Evolutionary conservation across 2,888 invertebrate species (phyloP), one percentile per base, ranked within the genome.

Genomic region (Xylota sylvarum): DNA sequence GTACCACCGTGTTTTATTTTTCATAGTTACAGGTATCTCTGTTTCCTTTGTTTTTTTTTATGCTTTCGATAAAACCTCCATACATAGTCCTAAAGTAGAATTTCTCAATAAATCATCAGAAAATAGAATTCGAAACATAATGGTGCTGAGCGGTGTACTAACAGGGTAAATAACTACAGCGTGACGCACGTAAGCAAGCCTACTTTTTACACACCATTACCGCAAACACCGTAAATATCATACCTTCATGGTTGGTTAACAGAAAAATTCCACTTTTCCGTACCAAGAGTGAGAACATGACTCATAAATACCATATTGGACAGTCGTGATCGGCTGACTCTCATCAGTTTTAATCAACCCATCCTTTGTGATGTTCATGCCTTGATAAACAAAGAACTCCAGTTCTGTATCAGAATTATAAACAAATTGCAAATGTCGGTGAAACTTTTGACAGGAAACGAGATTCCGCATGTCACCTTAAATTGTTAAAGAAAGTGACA

Each of bases 181-280:
- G 19, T 48, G 43, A 43, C 14, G 43, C 43, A 43, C n/a, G 14
- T 5, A 14, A 4, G 14, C 14, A 14, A 14, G 43, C 14, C 14
- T 43, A 6, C 14, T 55, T 55, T 56, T 56, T 56, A 50, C 50
- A 50, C 10, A 17, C 10, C 58, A 37, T 37, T 35, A 35, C 56
- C 58, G 19, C 5, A 58, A 58, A 58, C 10, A 37, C 17, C 12
- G 35, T 58, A 56, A 56, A 56, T 56, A 32, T 7, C 14, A 56
- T 56, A 32, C 14, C 14, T 58, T 37, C 19, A 58, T 58, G 58
- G 58, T 19, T 58, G 35, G 35, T 58, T 35, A 56, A 17, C 32
- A 17, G 35, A 35, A 35, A 17, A 58, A 35, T 58, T 58, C 19
- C 19, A 17, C 10, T 19, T 10, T 37, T 37, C 19, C 14, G 35